Evolutionary conservation across 1,140 invertebrate species (phyloP), one percentile per base, ranked within the genome.

Genomic region (Zaprionus ghesquierei): DNA sequence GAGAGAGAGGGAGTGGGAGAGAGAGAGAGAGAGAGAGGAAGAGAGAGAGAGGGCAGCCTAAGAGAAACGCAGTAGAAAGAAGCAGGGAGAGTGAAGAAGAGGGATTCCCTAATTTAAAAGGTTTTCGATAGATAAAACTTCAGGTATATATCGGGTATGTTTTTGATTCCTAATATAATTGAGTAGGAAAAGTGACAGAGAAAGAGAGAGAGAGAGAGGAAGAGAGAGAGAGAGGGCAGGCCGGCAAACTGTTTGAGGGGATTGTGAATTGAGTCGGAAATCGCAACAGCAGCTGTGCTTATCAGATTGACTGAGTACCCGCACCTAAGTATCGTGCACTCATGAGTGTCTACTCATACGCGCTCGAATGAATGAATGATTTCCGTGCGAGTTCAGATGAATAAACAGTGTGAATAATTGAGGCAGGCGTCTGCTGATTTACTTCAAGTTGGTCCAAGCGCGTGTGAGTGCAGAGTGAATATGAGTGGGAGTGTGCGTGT

Each of bases 391-490:
- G 35, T 44, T 41, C n/a, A 27, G 35, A 29, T 60, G 27, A 49
- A 49, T 49, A 60, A 60, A 49, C 58, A 49, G 27, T 59, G 22
- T 59, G 15, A 44, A 44, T 59, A 33, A 60, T 33, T 60, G 44
- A 60, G 27, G 18, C 20, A 12, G 27, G 18, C 27, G 13, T 23
- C 18, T 46, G 15, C 18, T 46, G 18, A 46, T 46, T 46, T 46
- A 22, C 18, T 46, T 12, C 15, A 46, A n/a, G 18, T 22, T 18
- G 15, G 41, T 22, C 35, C 15, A 5, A 8, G 27, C 0, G 33
- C 3, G 33, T n/a, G 18, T 20, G 18, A 18, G 18, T 44, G 15
- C 18, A 18, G 41, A 20, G 20, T 20, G 41, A 10, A 8, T 46
- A 8, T 22, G 41, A 20, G 9, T 22, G 18, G 35, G 31, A 12